Evolutionary conservation across 2,888 invertebrate species (phyloP), one percentile per base, ranked within the genome.

Genomic region (Stomorhina lunata): DNA sequence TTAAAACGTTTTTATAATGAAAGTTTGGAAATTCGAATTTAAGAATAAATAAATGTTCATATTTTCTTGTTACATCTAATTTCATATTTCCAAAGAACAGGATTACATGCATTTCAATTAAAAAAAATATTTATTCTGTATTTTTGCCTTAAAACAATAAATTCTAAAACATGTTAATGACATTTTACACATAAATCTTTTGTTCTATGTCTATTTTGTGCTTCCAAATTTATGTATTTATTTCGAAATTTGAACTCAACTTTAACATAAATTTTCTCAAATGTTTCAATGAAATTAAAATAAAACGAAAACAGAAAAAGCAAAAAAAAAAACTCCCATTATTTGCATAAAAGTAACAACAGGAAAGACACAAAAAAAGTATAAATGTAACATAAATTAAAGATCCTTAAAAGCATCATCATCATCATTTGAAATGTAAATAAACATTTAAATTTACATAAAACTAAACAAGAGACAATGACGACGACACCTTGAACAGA

Each of bases 381-480:
- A 25, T 53, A 10, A 53, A 4, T n/a, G 29, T 17, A 50, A 69
- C 50, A 77, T 53, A 40, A 69, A 69, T 61, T 69, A 69, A 77
- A 77, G 40, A 68, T 69, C 59, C 76, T 77, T 59, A 77, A 77
- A 77, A 77, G 76, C 59, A 59, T 37, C 57, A n/a, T n/a, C n/a
- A n/a, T 71, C 53, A 72, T 79, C 75, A 82, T 82, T 79, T 82
- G 53, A 65, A 73, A 81, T 81, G 81, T 73, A 82, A 82, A 82
- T 82, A 76, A 82, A 68, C 66, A 76, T 76, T 79, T 75, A 76
- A 55, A 82, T 82, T 82, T 79, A 37, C 79, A 82, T 82, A 82
- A 79, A 82, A 82, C 45, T 29, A 50, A 68, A 78, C 66, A 55
- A 65, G 2, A 5, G 32, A 61, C 50, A 50, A 59, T n/a, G n/a